Evolutionary conservation across 2,113 vertebrate genomes (phyloP).

Genomic region (Osmerus eperlanus): DNA sequence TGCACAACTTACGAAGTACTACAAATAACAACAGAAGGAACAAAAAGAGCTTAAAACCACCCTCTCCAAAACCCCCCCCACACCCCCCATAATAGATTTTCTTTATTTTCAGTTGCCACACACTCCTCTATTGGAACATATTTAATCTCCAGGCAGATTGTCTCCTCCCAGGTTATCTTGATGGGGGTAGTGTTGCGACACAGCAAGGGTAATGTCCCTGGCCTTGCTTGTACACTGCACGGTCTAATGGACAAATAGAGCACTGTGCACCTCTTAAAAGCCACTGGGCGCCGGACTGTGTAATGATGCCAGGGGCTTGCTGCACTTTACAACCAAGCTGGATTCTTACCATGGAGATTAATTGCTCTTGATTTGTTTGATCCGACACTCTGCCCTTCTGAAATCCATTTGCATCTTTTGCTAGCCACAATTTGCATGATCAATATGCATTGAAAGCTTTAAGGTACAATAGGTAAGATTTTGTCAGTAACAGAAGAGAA

Average conservation of each 20-base stretch:
- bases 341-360: conserved; percentile 62
- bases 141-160: conserved; percentile 51
- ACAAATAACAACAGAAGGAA: background rate
- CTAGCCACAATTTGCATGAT: conserved; percentile 22
- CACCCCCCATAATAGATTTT: background rate
- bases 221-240: conserved; percentile 62
- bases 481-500: too few relatives aligned
- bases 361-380: conserved; percentile 67
- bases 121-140: conserved; percentile 33
- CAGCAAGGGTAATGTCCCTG: conserved; percentile 60
- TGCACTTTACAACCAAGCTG: conserved; percentile 57
- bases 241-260: conserved; percentile 66
- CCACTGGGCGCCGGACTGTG: conserved; percentile 54
- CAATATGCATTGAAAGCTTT: conserved; percentile 57
- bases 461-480: too few relatives aligned
- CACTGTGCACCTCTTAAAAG: conserved; percentile 59
- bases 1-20: background rate
- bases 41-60: background rate
- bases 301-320: conserved; percentile 53
- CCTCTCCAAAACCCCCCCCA: background rate
- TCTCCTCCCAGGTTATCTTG: conserved; percentile 49
- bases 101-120: conserved; percentile 11
- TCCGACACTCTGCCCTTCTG: background rate
- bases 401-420: too few relatives aligned
- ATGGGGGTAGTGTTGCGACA: conserved; percentile 56